Evolutionary conservation across 2,113 vertebrate genomes (phyloP), one percentile per base, ranked within the genome.

Genomic region (Peucedramus taeniatus): DNA sequence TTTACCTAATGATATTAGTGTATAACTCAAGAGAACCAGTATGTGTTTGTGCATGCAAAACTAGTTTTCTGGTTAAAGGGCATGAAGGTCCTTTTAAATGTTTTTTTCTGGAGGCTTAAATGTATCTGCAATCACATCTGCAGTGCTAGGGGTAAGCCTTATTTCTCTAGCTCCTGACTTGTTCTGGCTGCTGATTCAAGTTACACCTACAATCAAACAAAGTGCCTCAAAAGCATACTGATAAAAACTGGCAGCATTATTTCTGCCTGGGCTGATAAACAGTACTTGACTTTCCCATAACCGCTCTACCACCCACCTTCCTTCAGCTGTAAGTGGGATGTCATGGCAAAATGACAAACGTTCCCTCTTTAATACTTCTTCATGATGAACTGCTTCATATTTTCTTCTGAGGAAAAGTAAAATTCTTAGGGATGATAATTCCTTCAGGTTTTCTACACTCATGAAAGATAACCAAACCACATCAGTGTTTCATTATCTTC

Each of bases 241-340:
- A 83, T 86, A 74, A 64, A 95, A 86, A 33, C 64, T 93, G 93
- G 87, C 87, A 91, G 27, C 63, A 21, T 71, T 95, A 57, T 91
- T 97, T 83, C 78, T 97, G 89, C 75, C 51, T 78, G 33, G 15
- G 20, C 66, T 93, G 87, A 90, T 88, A 93, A 91, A 86, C 60
- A 94, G 75, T 51, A 26, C 72, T 90, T 94, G 88, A 78, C 63
- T 96, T 81, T 83, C 54, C 56, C 68, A 42, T 64, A 78, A 71
- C 45, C 2, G 0, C 87, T 89, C 74, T 77, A 45, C 82, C 84
- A 56, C 91, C 95, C 83, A 95, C 90, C 11, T 86, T 88, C 82
- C 85, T 95, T 87, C 81, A 8, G 59, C 66, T 94, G 0, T 31
- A 84, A 87, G 72, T 94, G 90, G 86, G 69, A 86, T 89, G 83